Percentiles rank a stretch among this genome's conserved stretches.
These are phyloP conservation scores for Cisticola juncidis DNA, from an alignment of 2,113 vertebrate species.

Conservation along the genomic window DNA sequence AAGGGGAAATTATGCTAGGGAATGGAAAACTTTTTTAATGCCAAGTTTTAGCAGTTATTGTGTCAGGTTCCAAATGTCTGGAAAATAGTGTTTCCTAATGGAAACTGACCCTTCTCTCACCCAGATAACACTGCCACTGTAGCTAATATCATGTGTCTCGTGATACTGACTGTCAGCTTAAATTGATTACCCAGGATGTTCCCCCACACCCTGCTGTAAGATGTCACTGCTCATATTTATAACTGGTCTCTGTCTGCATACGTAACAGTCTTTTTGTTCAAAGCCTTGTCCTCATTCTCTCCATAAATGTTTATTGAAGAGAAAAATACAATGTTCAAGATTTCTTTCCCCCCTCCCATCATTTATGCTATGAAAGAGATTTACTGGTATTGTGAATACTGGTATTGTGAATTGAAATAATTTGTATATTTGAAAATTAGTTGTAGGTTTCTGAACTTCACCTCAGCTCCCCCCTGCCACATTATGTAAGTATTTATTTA, in stretches of 20 bases:
- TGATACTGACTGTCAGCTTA: conserved; percentile 37
- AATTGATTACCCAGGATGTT: conserved; percentile 55
- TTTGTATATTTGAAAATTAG: conserved; percentile 10
- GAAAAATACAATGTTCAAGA: background rate
- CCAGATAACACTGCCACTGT: conserved; percentile 6
- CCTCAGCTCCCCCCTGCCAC: background rate
- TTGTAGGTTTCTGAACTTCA: background rate
- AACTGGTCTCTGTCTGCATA: background rate
- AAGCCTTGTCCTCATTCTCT: background rate
- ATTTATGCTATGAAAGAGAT: background rate
- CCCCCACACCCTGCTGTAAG: background rate
- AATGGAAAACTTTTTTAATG: conserved; percentile 8
- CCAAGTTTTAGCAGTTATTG: background rate
- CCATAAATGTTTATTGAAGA: background rate
- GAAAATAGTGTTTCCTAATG: conserved; percentile 44
- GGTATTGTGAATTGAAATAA: background rate
- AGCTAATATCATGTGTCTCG: background rate
- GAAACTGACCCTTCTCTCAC: background rate
- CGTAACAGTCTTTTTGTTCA: background rate
- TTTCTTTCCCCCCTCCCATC: background rate
- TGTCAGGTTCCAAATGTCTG: conserved; percentile 8
- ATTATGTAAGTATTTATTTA: background rate
- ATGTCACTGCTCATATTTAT: conserved; percentile 50
- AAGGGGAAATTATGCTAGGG: background rate
- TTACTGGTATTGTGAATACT: background rate